Evolutionary conservation across 2,888 invertebrate species (phyloP), one percentile per base, ranked within the genome.

Genomic region (Caenorhabditis sp.): DNA sequence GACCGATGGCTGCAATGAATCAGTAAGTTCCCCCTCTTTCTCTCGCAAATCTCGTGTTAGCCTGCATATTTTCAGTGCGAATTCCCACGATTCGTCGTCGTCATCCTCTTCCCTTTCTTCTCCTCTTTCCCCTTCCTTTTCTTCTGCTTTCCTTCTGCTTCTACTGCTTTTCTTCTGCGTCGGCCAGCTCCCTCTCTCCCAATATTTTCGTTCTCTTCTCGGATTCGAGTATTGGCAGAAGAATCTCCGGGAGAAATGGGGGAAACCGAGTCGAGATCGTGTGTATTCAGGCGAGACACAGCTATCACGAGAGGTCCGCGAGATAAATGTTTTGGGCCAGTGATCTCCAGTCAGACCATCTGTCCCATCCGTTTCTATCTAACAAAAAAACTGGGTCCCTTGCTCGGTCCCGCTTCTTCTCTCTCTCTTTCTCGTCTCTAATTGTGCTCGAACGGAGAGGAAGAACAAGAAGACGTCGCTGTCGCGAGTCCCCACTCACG

Each of bases 261-360:
- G 20, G 35, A n/a, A n/a, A n/a, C n/a, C n/a, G n/a, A n/a, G n/a
- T n/a, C n/a, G 18, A 51, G 61, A 70, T 18, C 15, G 26, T 8
- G 55, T n/a, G n/a, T 20, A 47, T 40, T n/a, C 40, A 55, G 28
- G 40, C n/a, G 62, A 71, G 71, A 47, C 71, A 44, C 71, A 64
- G 64, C 47, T 58, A 58, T 64, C 40, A 67, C 44, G 24, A 64
- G 28, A 28, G 20, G 11, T n/a, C n/a, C n/a, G n/a, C 37, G 9
- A 47, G 65, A 67, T 67, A 67, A 76, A 76, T 76, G 76, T 67
- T 76, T 67, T 67, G 61, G 53, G 40, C 65, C 56, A 60, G 51
- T 72, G 76, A 58, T 76, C 60, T 60, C 50, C 47, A 44, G 37
- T 44, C 35, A 60, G 68, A 67, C 76, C 76, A 76, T 61, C 76